Percentiles rank a stretch among this genome's conserved stretches.
Conservation (phyloP, 1,140 invertebrate species). For the Drosophila hydei region DNA sequence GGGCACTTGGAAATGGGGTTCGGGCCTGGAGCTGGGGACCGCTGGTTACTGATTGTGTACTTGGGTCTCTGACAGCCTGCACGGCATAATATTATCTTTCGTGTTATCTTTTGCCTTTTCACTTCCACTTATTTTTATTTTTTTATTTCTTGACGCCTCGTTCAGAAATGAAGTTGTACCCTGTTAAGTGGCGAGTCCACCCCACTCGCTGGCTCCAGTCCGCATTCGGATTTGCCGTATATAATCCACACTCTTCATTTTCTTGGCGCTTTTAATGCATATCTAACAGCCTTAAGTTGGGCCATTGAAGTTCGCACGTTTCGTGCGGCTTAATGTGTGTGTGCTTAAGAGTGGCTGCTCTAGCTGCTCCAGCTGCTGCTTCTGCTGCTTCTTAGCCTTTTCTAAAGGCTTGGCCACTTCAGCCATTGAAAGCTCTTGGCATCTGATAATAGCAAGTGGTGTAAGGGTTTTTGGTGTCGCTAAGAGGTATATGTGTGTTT, state of each 20-base stretch:
- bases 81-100: constrained; percentile 78
- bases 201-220: background rate
- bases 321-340: constrained; percentile 41
- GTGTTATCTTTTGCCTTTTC: constrained; percentile 80
- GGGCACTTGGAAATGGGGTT: constrained; percentile 2
- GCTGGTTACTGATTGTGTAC: background rate
- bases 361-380: background rate
- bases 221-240: background rate
- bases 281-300: constrained; percentile 68
- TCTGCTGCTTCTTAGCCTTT: constrained; percentile 16
- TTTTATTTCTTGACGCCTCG: constrained; percentile 55
- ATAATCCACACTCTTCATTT: constrained; percentile 30
- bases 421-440: constrained; percentile 43
- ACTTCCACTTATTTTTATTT: constrained; percentile 35
- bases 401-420: constrained; percentile 41
- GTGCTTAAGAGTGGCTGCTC: constrained; percentile 43
- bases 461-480: too few species aligned
- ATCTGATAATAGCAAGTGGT: constrained; percentile 35
- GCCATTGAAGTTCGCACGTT: constrained; percentile 66
- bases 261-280: constrained; percentile 70
- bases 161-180: constrained; percentile 76
- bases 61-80: constrained; percentile 46
- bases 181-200: constrained; percentile 67
- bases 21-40: background rate
- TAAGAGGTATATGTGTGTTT: background rate